A percentile compares a stretch with the other conserved stretches of the same genome.
Evolutionary conservation across 2,888 invertebrate species (phyloP).

Genomic region (Thera britannica): DNA sequence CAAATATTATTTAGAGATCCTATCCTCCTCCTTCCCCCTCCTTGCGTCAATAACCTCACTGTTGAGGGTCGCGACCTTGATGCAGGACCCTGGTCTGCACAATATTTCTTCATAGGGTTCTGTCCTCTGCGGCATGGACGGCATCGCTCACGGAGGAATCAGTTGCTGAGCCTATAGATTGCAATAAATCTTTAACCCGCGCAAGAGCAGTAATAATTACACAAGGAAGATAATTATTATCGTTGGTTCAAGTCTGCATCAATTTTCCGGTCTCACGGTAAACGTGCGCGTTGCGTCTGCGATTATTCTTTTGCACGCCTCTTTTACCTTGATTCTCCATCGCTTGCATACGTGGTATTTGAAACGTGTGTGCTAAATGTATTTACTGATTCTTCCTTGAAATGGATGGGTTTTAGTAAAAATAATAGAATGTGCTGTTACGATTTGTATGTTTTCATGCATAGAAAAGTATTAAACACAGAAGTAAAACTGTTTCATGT

Average conservation of each 20-base stretch:
- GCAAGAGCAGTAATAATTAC: slow-evolving; percentile 16
- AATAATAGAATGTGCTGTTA: background rate
- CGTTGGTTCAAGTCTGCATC: background rate
- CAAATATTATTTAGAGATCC: too few relatives aligned
- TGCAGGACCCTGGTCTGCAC: too few relatives aligned
- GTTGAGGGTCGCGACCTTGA: too few relatives aligned
- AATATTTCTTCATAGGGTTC: too few relatives aligned
- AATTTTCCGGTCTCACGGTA: slow-evolving; percentile 28
- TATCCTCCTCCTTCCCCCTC: too few relatives aligned
- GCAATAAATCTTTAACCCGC: background rate
- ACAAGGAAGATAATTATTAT: slow-evolving; percentile 27
- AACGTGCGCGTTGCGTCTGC: slow-evolving; percentile 7
- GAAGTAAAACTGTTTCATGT: background rate
- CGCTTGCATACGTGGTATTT: slow-evolving; percentile 9
- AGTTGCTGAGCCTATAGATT: background rate
- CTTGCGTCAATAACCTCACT: too few relatives aligned
- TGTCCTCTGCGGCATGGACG: too few relatives aligned
- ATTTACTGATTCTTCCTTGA: background rate
- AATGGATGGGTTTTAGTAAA: background rate
- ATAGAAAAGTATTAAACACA: background rate
- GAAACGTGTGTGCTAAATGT: background rate
- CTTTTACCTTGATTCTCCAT: slow-evolving; percentile 12
- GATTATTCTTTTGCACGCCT: slow-evolving; percentile 10
- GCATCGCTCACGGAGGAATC: too few relatives aligned
- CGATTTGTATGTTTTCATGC: background rate